Evolutionary conservation across 2,113 vertebrate species (phyloP).

Genomic region (Empidonax traillii): DNA sequence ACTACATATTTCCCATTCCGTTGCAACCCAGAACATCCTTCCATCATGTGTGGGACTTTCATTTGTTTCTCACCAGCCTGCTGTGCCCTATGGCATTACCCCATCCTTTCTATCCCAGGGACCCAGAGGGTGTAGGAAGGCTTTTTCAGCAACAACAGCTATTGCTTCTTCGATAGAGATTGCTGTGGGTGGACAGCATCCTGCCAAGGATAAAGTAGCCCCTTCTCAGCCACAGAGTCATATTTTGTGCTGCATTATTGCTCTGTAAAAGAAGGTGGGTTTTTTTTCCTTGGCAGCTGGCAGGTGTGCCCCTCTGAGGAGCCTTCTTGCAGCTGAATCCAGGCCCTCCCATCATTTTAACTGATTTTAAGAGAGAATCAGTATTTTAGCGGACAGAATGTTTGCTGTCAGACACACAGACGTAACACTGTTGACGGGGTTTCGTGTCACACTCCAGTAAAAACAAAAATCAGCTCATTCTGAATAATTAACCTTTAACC

Average conservation of each 20-base stretch:
- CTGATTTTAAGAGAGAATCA: neutral
- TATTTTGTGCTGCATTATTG: neutral
- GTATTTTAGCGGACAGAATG: neutral
- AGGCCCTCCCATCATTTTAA: neutral
- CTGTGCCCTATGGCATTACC: no score
- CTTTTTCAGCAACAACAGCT: neutral
- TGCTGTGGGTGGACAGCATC: neutral
- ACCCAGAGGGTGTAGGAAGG: neutral
- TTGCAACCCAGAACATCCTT: neutral
- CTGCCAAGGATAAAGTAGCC: neutral
- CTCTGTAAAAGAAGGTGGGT: neutral
- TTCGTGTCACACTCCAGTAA: neutral
- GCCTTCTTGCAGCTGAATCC: neutral
- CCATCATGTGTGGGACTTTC: neutral
- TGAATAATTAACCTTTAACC: neutral
- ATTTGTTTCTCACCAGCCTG: accelerated
- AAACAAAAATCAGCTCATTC: neutral
- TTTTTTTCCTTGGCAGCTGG: neutral
- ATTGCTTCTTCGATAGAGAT: neutral
- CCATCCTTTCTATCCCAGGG: neutral
- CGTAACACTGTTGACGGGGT: neutral
- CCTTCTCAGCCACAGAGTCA: neutral
- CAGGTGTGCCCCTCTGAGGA: neutral
- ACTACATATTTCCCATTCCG: accelerated
- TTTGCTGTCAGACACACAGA: neutral